phyloP scores from a whole-genome alignment of 2,797 vertebrate genomes.

The Mionectes olivaceus region DNA sequence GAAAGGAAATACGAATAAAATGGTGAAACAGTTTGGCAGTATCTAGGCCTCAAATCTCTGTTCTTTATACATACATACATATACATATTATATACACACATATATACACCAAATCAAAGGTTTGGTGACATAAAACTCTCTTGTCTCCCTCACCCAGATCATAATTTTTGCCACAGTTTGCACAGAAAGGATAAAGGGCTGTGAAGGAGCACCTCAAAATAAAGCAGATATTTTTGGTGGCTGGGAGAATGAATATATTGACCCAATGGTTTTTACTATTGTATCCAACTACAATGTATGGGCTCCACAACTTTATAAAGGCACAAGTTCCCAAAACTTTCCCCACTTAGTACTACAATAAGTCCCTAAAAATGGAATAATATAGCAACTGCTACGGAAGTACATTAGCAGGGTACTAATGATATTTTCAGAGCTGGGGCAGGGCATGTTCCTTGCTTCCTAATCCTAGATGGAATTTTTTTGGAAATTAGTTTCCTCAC shows the following conservation, averaged over 20 bases:
- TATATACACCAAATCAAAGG: not conserved
- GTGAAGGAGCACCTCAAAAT: not conserved
- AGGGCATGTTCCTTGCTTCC: not conserved
- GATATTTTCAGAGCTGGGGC: not conserved
- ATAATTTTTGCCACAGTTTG: not conserved
- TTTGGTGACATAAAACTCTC: conserved; percentile 64
- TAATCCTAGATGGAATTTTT: not conserved
- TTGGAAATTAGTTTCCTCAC: not conserved
- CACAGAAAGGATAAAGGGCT: not conserved
- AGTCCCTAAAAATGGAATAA: not conserved
- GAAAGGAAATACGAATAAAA: not conserved
- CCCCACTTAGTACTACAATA: not conserved
- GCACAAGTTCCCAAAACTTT: not conserved
- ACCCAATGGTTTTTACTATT: not conserved
- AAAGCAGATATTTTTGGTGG: not conserved
- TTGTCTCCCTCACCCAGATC: conserved; percentile 68
- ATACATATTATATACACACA: not conserved
- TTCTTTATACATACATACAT: not conserved
- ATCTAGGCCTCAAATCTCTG: not conserved
- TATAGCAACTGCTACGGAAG: not conserved
- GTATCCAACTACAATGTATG: not conserved
- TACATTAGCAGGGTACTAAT: not conserved
- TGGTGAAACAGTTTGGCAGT: not conserved
- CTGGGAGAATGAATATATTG: not conserved
- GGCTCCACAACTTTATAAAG: not conserved